A percentile compares a stretch with the other conserved stretches of the same genome.
phyloP scores from a whole-genome alignment of 2,888 invertebrate genomes.

The Eupithecia pulchellata region DNA sequence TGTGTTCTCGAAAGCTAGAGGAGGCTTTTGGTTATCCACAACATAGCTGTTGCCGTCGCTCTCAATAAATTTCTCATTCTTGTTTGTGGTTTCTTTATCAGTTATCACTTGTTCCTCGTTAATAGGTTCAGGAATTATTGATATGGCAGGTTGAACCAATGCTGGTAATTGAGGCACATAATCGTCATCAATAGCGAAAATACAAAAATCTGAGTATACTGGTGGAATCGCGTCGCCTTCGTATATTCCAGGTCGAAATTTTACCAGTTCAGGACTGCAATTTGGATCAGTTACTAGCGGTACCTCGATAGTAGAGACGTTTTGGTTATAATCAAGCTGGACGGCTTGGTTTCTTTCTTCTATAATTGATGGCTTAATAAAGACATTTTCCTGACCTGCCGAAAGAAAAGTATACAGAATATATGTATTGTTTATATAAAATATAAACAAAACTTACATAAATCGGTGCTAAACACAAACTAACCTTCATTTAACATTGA shows the following conservation, averaged over 20 bases:
- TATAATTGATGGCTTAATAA: background rate
- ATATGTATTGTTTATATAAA: background rate
- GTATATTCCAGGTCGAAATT: conserved; percentile 24
- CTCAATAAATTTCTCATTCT: background rate
- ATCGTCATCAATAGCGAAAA: conserved; percentile 17
- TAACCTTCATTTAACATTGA: background rate
- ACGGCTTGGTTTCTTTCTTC: conserved; percentile 9
- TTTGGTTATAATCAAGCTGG: background rate
- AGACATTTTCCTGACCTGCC: background rate
- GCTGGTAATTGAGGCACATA: conserved; percentile 8
- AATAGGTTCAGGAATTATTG: conserved; percentile 20
- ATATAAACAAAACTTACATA: background rate
- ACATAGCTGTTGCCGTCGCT: background rate
- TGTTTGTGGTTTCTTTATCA: background rate
- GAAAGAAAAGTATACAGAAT: background rate
- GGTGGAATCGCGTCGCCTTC: conserved; percentile 30
- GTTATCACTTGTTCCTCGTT: background rate
- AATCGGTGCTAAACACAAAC: background rate
- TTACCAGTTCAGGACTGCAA: conserved; percentile 14
- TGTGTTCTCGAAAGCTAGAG: background rate
- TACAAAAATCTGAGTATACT: conserved; percentile 25
- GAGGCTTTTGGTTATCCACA: background rate
- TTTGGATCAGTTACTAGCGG: conserved; percentile 21
- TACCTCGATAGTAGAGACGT: conserved; percentile 18
- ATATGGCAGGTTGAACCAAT: conserved; percentile 14